A percentile compares a stretch with the other conserved stretches of the same genome.
Conservation (phyloP, 64 coral and sea anemone genomes). For the Porites australiensis region DNA sequence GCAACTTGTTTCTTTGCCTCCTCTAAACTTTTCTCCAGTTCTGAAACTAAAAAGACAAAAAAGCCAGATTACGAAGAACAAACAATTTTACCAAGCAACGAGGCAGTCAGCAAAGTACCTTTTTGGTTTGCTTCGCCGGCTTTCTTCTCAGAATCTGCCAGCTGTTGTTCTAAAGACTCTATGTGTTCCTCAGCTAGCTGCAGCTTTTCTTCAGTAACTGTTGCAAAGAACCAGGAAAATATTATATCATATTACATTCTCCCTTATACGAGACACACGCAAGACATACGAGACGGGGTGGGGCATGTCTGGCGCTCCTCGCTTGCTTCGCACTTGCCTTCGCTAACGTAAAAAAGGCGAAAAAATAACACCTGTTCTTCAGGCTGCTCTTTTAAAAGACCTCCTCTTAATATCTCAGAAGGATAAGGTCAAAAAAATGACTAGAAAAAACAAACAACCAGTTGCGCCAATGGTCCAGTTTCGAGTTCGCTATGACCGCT, state of each 20-base stretch:
- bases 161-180: conserved; percentile 75
- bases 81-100: background rate
- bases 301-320: background rate
- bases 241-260: background rate
- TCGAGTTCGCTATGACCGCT: too few relatives aligned
- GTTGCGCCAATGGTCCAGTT: too few relatives aligned
- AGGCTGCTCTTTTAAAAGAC: too few relatives aligned
- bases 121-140: conserved; percentile 73
- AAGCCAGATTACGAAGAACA: background rate
- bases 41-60: conserved; percentile 43
- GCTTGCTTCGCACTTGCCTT: too few relatives aligned
- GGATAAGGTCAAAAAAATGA: too few relatives aligned
- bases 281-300: background rate
- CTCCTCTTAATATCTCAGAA: too few relatives aligned
- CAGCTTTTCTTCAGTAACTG: conserved; percentile 64
- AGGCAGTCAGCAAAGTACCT: conserved; percentile 8
- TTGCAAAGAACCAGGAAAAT: background rate
- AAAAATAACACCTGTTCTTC: too few relatives aligned
- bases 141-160: conserved; percentile 79
- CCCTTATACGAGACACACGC: background rate
- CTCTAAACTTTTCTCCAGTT: conserved; percentile 60
- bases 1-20: conserved; percentile 39
- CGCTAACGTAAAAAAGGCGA: too few relatives aligned
- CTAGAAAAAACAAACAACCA: too few relatives aligned
- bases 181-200: conserved; percentile 67